These are phyloP conservation scores for Hemiscyllium ocellatum DNA, from an alignment of 2,113 vertebrate genomes.

Conservation along the genomic window DNA sequence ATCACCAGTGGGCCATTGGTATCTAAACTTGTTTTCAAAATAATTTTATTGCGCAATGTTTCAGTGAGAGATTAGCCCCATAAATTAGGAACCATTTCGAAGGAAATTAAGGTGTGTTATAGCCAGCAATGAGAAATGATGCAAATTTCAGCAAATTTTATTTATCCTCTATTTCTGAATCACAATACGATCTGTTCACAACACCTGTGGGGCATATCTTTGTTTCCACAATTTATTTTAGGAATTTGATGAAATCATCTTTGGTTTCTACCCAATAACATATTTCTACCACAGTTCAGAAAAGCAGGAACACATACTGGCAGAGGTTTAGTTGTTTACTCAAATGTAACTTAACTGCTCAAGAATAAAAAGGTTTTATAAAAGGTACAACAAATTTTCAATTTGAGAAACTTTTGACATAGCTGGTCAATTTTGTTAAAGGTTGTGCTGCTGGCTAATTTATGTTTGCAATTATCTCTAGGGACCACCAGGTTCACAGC, in stretches of 20 bases:
- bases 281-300: slow-evolving; percentile 2
- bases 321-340: not conserved
- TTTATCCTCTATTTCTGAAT: not conserved
- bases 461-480: slow-evolving; percentile 38
- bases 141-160: not conserved
- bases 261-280: not conserved
- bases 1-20: not conserved
- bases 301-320: not conserved
- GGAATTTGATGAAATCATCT: not conserved
- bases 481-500: slow-evolving; percentile 40
- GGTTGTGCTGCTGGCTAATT: slow-evolving; percentile 36
- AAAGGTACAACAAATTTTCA: not conserved
- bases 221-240: not conserved
- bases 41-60: not conserved
- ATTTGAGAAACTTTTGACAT: not conserved
- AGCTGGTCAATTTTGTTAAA: not conserved
- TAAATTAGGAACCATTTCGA: not conserved
- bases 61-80: not conserved
- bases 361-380: not conserved
- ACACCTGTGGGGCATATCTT: not conserved
- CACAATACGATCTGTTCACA: not conserved
- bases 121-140: not conserved
- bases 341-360: slow-evolving; percentile 5
- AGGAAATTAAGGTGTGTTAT: not conserved
- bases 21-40: not conserved